Conservation (phyloP, 2,888 invertebrate species). For the Tethea ocularis region DNA sequence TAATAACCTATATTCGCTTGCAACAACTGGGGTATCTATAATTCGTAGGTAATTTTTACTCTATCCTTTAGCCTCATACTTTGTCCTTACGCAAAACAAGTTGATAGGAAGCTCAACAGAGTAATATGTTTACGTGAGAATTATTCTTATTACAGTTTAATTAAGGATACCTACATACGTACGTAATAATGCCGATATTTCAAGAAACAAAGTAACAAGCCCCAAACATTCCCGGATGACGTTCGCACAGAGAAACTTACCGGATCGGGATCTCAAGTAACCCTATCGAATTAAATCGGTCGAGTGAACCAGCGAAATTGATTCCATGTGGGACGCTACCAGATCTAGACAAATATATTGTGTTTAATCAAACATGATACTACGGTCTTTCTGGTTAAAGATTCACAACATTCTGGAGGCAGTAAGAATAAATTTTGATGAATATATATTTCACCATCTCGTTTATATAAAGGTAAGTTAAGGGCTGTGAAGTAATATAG, state of each 20-base stretch:
- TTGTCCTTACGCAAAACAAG: too few species aligned
- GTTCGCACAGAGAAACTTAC: conserved; percentile 27
- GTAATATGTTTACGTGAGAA: too few species aligned
- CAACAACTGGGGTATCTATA: too few species aligned
- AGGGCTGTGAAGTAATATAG: too few species aligned
- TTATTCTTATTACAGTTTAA: too few species aligned
- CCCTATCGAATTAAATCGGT: conserved; percentile 39
- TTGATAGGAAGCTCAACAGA: too few species aligned
- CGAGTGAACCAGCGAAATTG: conserved; percentile 39
- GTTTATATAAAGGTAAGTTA: too few species aligned
- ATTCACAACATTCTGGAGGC: neutral
- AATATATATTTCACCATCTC: too few species aligned
- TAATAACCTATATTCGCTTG: too few species aligned
- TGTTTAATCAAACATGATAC: conserved; percentile 35
- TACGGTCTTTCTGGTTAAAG: conserved; percentile 15
- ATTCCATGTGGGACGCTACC: conserved; percentile 35
- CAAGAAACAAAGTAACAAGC: conserved; percentile 5
- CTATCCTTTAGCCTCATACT: too few species aligned
- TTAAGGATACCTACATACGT: too few species aligned
- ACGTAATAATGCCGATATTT: neutral
- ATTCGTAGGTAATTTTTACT: too few species aligned
- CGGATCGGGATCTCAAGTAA: conserved; percentile 24
- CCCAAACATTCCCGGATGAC: conserved; percentile 22
- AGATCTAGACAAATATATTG: conserved; percentile 37
- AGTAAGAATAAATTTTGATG: neutral